Percentiles rank a stretch among this genome's conserved stretches.
Evolutionary conservation across 2,113 vertebrate species (phyloP).

Genomic region (Haliaeetus leucogaster): DNA sequence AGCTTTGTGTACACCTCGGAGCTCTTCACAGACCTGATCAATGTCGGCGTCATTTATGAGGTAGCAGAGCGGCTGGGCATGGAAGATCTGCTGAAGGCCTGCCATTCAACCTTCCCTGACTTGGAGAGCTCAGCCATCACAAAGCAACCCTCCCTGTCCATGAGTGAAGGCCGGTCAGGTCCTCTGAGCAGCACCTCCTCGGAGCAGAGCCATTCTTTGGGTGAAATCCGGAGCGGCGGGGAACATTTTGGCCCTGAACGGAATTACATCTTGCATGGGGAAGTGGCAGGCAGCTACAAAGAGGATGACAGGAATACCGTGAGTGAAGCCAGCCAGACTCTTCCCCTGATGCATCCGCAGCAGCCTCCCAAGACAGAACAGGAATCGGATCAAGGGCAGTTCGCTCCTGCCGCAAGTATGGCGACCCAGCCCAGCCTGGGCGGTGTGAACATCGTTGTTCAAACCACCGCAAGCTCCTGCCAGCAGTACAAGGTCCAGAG

Average conservation of each 20-base stretch:
- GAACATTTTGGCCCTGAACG: conserved; percentile 70
- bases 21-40: conserved; percentile 91
- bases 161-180: conserved; percentile 43
- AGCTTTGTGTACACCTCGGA: conserved; percentile 94
- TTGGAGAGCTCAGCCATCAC: conserved; percentile 79
- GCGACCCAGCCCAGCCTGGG: conserved; percentile 58
- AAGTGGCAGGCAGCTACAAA: conserved; percentile 61
- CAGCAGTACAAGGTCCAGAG: conserved; percentile 76
- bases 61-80: conserved; percentile 90
- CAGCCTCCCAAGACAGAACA: conserved; percentile 81
- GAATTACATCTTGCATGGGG: conserved; percentile 55
- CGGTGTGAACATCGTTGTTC: background rate
- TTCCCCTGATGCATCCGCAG: conserved; percentile 53
- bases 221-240: conserved; percentile 24
- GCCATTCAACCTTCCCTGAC: conserved; percentile 92
- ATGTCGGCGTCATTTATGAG: conserved; percentile 93
- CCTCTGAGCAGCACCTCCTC: conserved; percentile 36
- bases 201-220: conserved; percentile 61
- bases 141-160: conserved; percentile 57
- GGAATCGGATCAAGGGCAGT: conserved; percentile 71
- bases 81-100: conserved; percentile 86
- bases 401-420: conserved; percentile 11
- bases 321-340: conserved; percentile 49
- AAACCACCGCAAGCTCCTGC: conserved; percentile 51
- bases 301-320: conserved; percentile 61